A percentile compares a stretch with the other conserved stretches of the same genome.
Conservation (phyloP, 2,888 invertebrate genomes). For the Lasioglossum lativentre region DNA sequence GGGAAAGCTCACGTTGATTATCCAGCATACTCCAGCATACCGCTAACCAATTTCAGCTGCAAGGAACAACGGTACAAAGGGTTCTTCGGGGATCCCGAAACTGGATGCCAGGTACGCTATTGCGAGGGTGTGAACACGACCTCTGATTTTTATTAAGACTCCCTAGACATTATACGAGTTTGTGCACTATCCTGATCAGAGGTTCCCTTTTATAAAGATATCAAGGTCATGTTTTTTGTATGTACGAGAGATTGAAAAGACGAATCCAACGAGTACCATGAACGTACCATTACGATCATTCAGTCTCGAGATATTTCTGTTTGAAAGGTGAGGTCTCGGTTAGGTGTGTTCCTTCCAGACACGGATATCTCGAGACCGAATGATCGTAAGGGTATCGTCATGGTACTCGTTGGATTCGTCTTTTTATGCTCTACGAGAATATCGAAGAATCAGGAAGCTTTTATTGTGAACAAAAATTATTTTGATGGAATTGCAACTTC, state of each 20-base stretch:
- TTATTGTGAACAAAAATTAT: background rate
- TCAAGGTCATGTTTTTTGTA: background rate
- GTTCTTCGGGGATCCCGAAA: slow-evolving; percentile 95
- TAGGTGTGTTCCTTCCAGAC: too few relatives aligned
- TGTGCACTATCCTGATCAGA: too few relatives aligned
- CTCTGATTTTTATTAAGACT: background rate
- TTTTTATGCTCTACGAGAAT: background rate
- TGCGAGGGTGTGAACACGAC: background rate
- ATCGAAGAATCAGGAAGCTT: background rate
- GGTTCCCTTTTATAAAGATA: too few relatives aligned
- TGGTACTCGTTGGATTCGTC: background rate
- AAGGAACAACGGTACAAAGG: slow-evolving; percentile 95
- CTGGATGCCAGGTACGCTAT: slow-evolving; percentile 91
- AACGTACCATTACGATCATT: background rate
- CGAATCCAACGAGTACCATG: background rate
- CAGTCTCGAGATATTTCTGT: background rate
- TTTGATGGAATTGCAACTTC: slow-evolving; percentile 15
- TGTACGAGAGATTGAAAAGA: too few relatives aligned
- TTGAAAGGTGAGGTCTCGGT: too few relatives aligned
- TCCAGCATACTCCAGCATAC: slow-evolving; percentile 91
- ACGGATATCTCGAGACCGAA: background rate
- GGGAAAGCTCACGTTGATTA: slow-evolving; percentile 92
- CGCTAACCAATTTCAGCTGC: slow-evolving; percentile 92
- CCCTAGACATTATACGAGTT: too few relatives aligned
- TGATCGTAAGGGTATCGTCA: background rate